A percentile compares a stretch with the other conserved stretches of the same genome.
Conservation (phyloP, 2,113 vertebrate genomes). For the Sakesphorus luctuosus region DNA sequence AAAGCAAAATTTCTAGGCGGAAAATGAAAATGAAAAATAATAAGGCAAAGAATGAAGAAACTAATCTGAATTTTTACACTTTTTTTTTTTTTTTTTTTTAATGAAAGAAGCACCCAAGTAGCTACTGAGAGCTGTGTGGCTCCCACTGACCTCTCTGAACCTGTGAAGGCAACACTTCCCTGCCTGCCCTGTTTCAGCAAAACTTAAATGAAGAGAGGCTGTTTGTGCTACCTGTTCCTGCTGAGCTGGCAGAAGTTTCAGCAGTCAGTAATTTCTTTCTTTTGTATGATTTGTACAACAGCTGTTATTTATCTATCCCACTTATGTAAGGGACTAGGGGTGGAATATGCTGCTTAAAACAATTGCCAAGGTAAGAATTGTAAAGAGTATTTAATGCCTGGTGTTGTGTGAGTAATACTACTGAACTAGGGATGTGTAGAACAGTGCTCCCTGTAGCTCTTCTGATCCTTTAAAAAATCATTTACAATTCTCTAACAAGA, state of each 20-base stretch:
- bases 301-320: background rate
- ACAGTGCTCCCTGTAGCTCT: background rate
- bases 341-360: background rate
- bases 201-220: background rate
- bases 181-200: background rate
- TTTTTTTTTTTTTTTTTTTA: background rate
- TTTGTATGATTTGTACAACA: background rate
- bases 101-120: background rate
- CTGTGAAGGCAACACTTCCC: background rate
- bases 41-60: background rate
- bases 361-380: background rate
- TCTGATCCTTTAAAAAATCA: background rate
- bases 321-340: background rate
- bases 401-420: background rate
- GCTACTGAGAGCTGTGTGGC: background rate
- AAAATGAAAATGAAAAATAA: background rate
- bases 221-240: background rate
- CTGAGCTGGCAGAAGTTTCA: background rate
- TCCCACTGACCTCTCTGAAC: background rate
- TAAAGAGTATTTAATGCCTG: background rate
- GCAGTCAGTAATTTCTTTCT: background rate
- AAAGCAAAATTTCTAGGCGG: background rate
- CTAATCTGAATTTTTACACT: rapidly evolving
- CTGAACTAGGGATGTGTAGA: background rate
- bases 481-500: background rate